A percentile compares a stretch with the other conserved stretches of the same genome.
phyloP scores from a whole-genome alignment of 2,113 vertebrate species.

The Talpa occidentalis region DNA sequence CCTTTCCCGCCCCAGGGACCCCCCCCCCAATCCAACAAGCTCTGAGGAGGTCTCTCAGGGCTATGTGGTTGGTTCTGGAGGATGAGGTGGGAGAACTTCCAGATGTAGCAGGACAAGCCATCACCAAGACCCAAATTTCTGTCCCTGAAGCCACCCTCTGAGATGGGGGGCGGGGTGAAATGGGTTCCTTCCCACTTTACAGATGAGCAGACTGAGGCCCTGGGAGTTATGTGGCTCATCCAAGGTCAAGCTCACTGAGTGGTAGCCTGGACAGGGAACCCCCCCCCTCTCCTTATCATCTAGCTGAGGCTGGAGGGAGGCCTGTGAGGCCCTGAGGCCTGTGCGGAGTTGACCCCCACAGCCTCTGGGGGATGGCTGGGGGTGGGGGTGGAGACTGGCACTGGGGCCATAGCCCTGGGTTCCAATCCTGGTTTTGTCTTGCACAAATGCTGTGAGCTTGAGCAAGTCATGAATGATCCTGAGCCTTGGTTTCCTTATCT shows the following conservation, averaged over 20 bases:
- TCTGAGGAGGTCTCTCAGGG: neutral
- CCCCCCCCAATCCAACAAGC: too few species aligned
- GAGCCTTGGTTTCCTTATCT: constrained; percentile 63
- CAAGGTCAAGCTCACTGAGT: neutral
- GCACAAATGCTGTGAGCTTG: constrained; percentile 22
- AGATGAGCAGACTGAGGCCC: constrained; percentile 36
- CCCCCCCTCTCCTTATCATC: neutral
- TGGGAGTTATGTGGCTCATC: neutral
- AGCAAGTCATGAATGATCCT: neutral
- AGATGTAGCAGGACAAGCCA: neutral
- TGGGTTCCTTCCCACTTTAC: constrained; percentile 9
- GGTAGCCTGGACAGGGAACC: neutral
- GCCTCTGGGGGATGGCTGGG: neutral
- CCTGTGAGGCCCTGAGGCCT: neutral
- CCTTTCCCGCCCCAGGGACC: neutral
- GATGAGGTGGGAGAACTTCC: neutral
- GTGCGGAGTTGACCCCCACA: neutral
- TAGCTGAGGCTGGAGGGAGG: neutral
- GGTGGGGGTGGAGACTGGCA: neutral
- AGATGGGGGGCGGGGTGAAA: neutral
- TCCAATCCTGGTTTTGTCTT: constrained; percentile 20
- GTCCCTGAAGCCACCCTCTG: neutral
- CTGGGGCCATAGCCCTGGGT: neutral
- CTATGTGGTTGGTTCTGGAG: neutral
- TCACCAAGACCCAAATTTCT: neutral